phyloP scores from a whole-genome alignment of 2,888 invertebrate species.

The Caenorhabditis panamensis region DNA sequence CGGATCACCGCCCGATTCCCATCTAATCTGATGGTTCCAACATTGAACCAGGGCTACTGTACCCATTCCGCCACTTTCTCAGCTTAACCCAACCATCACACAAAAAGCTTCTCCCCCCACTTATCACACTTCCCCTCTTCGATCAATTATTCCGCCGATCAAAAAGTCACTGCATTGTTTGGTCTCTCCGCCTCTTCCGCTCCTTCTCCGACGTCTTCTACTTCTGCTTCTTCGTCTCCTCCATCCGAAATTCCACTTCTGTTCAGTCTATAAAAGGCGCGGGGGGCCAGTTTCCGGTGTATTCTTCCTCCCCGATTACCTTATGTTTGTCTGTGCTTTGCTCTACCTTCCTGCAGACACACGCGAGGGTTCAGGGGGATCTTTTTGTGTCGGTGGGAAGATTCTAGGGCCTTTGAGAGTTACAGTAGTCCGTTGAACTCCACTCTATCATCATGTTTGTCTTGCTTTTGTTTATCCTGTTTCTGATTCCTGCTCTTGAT shows the following conservation, averaged over 20 bases:
- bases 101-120: neutral
- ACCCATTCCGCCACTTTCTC: neutral
- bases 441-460: no score
- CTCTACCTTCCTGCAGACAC: constrained; percentile 10
- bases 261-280: constrained; percentile 6
- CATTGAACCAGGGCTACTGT: no score
- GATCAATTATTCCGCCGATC: constrained; percentile 23
- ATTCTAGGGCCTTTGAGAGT: no score
- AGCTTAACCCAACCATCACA: neutral
- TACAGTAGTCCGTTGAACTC: no score
- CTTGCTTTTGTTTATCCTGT: no score
- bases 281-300: constrained; percentile 41
- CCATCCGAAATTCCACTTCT: constrained; percentile 19
- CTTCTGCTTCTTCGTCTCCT: constrained; percentile 19
- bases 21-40: neutral
- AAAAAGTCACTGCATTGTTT: constrained; percentile 36
- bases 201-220: constrained; percentile 4
- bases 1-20: neutral
- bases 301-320: constrained; percentile 30
- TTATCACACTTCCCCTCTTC: constrained; percentile 4
- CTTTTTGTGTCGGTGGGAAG: constrained; percentile 8
- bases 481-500: no score
- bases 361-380: neutral
- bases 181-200: constrained; percentile 31
- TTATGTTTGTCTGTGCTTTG: constrained; percentile 49